Conservation (phyloP, 2,888 invertebrate genomes). For the Patella ulyssiponensis region DNA sequence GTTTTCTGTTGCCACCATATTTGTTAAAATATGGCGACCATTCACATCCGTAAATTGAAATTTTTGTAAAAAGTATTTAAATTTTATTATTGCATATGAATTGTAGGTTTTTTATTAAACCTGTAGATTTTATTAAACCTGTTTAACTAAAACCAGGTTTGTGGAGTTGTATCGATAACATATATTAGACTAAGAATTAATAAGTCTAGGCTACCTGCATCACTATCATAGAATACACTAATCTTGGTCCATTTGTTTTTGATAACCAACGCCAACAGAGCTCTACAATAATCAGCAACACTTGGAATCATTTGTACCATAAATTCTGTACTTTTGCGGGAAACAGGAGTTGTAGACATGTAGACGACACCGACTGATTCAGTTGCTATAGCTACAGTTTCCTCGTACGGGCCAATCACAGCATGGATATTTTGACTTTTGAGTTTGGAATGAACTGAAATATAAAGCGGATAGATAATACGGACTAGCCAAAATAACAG, state of each 20-base stretch:
- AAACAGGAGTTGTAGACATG: conserved; percentile 50
- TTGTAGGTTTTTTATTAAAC: no score
- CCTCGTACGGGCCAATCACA: conserved; percentile 57
- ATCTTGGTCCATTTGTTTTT: conserved; percentile 56
- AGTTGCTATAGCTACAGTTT: conserved; percentile 52
- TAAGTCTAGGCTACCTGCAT: conserved; percentile 45
- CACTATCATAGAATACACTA: conserved; percentile 62
- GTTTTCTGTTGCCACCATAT: no score
- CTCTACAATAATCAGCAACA: conserved; percentile 47
- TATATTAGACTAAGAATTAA: background rate
- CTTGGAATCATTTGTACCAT: conserved; percentile 55
- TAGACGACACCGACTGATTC: conserved; percentile 57
- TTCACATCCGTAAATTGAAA: no score
- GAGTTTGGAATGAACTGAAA: conserved; percentile 23
- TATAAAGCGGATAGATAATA: no score
- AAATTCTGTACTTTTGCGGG: conserved; percentile 38
- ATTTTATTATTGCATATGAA: no score
- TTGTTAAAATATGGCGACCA: no score
- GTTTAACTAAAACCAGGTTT: no score
- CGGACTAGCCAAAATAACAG: no score
- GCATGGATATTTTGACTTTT: conserved; percentile 43
- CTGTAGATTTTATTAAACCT: no score
- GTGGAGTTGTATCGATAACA: no score
- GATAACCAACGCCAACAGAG: conserved; percentile 55
- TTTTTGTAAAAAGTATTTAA: no score